Conservation (phyloP, 2,888 invertebrate genomes). For the Drosophila ochracea region DNA sequence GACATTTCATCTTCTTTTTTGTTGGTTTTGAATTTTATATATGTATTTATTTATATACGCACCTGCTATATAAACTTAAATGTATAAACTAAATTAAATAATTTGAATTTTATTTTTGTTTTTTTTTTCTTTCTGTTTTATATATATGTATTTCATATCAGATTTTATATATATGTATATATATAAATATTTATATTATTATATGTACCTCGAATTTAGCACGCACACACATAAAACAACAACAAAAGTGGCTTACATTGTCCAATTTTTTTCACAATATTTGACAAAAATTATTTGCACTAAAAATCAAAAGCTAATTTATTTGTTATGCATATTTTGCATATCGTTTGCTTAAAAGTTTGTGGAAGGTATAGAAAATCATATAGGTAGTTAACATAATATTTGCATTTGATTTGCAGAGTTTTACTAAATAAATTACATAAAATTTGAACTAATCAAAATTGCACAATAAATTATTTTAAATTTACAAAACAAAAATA, state of each 20-base stretch:
- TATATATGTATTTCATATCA: constrained; percentile 48
- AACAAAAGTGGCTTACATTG: constrained; percentile 58
- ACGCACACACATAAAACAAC: constrained; percentile 80
- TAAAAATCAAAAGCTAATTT: constrained; percentile 30
- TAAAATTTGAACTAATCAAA: constrained; percentile 38
- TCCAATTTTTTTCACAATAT: constrained; percentile 51
- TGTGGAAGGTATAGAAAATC: constrained; percentile 42
- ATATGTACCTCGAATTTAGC: constrained; percentile 66
- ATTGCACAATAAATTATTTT: constrained; percentile 64
- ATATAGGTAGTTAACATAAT: constrained; percentile 27
- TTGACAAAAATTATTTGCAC: constrained; percentile 42
- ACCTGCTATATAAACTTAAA: constrained; percentile 83
- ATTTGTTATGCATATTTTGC: constrained; percentile 30
- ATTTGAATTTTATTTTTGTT: constrained; percentile 65
- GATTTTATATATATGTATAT: constrained; percentile 40
- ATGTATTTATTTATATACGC: constrained; percentile 59
- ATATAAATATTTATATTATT: constrained; percentile 46
- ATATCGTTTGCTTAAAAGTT: constrained; percentile 34
- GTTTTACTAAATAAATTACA: constrained; percentile 55
- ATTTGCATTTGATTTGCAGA: constrained; percentile 46
- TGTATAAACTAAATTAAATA: constrained; percentile 76
- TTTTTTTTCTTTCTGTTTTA: constrained; percentile 31
- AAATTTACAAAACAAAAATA: constrained; percentile 17
- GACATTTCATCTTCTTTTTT: constrained; percentile 53
- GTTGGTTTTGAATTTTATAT: constrained; percentile 57